Conservation (phyloP, 1,140 invertebrate genomes). For the Centruroides vittatus region DNA sequence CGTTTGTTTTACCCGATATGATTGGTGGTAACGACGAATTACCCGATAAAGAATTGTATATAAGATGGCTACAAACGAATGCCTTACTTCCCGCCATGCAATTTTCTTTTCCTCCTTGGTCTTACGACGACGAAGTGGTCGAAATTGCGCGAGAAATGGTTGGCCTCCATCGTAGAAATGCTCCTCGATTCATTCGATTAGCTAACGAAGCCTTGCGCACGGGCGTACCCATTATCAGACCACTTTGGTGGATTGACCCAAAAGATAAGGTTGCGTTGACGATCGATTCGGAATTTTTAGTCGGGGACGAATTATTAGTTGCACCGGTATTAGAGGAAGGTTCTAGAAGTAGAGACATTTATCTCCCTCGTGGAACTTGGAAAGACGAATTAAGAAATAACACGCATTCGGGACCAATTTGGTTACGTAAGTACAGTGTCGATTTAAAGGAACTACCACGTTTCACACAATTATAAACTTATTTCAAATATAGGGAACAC, state of each 20-base stretch:
- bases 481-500: too few species aligned
- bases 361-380: constrained; percentile 58
- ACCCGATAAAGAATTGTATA: constrained; percentile 59
- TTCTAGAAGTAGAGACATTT: constrained; percentile 49
- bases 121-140: constrained; percentile 54
- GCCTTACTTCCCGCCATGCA: constrained; percentile 75
- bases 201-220: constrained; percentile 21
- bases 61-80: constrained; percentile 77
- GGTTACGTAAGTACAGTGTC: constrained; percentile 48
- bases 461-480: constrained; percentile 31
- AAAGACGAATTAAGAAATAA: constrained; percentile 29
- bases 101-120: constrained; percentile 77
- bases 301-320: constrained; percentile 69
- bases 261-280: constrained; percentile 23
- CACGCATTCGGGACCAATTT: constrained; percentile 40
- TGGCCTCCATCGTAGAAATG: constrained; percentile 48
- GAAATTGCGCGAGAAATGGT: constrained; percentile 49
- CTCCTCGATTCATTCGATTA: constrained; percentile 39
- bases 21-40: constrained; percentile 67
- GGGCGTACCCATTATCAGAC: constrained; percentile 26
- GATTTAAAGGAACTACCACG: constrained; percentile 47
- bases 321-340: constrained; percentile 61
- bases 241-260: constrained; percentile 33
- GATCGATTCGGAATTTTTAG: constrained; percentile 45
- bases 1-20: constrained; percentile 76